phyloP scores from a whole-genome alignment of 2,113 vertebrate genomes.

The Astatotilapia flaviijosephi region DNA sequence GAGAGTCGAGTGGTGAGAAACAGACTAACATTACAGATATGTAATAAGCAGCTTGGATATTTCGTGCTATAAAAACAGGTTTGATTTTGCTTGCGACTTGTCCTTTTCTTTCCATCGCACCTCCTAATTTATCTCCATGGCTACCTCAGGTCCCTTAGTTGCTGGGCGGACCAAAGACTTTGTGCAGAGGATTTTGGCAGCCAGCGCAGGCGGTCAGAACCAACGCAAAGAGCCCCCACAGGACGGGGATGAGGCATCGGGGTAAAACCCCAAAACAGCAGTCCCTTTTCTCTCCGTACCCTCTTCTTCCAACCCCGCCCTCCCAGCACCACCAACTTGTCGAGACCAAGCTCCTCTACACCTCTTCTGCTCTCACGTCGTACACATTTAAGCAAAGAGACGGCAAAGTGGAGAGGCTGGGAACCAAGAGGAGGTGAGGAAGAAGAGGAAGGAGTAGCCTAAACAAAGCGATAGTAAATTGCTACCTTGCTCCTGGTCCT shows the following conservation, averaged over 20 bases:
- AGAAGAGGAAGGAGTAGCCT: neutral
- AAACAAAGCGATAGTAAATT: slow-evolving; percentile 18
- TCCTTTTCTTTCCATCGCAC: neutral
- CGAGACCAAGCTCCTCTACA: neutral
- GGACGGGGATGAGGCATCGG: slow-evolving; percentile 7
- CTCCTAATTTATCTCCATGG: neutral
- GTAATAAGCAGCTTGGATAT: neutral
- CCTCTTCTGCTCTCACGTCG: neutral
- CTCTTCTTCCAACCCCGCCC: neutral
- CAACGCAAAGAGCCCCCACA: slow-evolving; percentile 16
- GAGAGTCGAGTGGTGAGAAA: slow-evolving; percentile 65
- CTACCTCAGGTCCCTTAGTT: slow-evolving; percentile 61
- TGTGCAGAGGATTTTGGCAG: slow-evolving; percentile 69
- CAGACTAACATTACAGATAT: neutral
- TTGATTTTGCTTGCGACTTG: neutral
- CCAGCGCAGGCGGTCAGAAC: slow-evolving; percentile 43
- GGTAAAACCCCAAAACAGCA: neutral
- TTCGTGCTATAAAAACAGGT: neutral
- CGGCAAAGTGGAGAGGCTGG: neutral
- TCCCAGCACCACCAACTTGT: neutral
- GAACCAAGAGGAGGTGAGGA: neutral
- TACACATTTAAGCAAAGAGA: neutral
- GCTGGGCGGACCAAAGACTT: slow-evolving; percentile 76
- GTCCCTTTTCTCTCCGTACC: neutral
- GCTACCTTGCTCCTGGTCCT: slow-evolving; percentile 3